A percentile compares a stretch with the other conserved stretches of the same genome.
Evolutionary conservation across 2,888 invertebrate genomes (phyloP).

Genomic region (Torymus texanus): DNA sequence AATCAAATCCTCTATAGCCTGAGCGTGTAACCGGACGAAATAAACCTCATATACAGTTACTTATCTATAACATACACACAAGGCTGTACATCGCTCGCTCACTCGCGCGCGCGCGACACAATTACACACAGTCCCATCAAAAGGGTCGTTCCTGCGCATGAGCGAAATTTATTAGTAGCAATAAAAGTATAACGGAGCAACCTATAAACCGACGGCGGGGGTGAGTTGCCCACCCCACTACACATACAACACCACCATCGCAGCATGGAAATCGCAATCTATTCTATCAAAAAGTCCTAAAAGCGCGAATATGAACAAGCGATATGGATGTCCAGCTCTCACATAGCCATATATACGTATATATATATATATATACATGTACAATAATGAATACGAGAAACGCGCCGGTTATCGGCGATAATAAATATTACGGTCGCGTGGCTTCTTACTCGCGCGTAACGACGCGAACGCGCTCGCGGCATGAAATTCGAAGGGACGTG

Average conservation of each 20-base stretch:
- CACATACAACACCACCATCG: too few relatives aligned
- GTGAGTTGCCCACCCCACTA: too few relatives aligned
- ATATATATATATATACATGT: neutral
- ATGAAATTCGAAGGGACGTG: neutral
- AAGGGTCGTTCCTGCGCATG: neutral
- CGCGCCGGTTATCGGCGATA: slow-evolving; percentile 26
- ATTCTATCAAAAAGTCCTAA: slow-evolving; percentile 29
- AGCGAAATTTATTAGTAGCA: neutral
- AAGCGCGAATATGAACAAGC: too few relatives aligned
- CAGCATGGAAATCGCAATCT: slow-evolving; percentile 10
- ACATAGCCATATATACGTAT: neutral
- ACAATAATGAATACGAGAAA: slow-evolving; percentile 43
- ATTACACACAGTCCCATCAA: neutral
- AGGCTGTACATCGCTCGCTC: too few relatives aligned
- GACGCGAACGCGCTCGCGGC: neutral
- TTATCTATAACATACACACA: too few relatives aligned
- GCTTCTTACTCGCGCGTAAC: neutral
- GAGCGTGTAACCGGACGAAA: too few relatives aligned
- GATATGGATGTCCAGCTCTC: too few relatives aligned
- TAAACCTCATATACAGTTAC: too few relatives aligned
- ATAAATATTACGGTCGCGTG: slow-evolving; percentile 27
- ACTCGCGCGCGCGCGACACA: neutral
- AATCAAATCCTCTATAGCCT: too few relatives aligned
- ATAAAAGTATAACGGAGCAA: slow-evolving; percentile 15
- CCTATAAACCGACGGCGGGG: neutral